Base-by-base conservation (phyloP, 2,797 vertebrate genomes). In the Helarctos malayanus region DNA sequence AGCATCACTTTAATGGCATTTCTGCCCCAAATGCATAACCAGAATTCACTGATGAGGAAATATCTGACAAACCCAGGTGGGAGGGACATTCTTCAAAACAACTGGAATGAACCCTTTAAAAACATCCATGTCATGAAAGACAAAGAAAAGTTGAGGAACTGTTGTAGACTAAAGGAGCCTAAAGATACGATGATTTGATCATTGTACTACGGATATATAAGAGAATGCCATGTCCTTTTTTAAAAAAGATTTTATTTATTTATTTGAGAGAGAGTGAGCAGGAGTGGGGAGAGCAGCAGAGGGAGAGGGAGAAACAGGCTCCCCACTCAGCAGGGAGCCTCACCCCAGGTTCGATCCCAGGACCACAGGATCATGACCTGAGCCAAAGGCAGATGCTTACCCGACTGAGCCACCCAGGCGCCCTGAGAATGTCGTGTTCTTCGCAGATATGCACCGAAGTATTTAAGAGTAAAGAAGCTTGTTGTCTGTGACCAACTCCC, bases 281-380 rank as follows among this genome's bases (percentile, higher is more conserved):
- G 59, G 12, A 61, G 27, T 61, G 59, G 59, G 29, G 27, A 61
- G 59, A 29, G 27, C 59, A 61, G 29, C 27, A 32, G 59, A 61
- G 27, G 61, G 29, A 65, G 61, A n/a, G 61, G 61, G 61, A 65
- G 61, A 8, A 57, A 21, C 56, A 57, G 15, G 14, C 14, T n/a
- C 21, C 56, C 21, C 9, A 4, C 8, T 11, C 8, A 57, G 18
- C 56, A 23, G 15, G 61, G 61, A 65, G 61, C 32, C 61, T 7
- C 1, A 65, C 14, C 7, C 0, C 0, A 7, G 15, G 61, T 32
- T 65, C 6, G 2, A 18, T 65, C 61, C 29, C 15, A n/a, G 61
- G 14, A n/a, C 15, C 61, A 14, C 6, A 6, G 61, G 61, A 65
- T 18, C 61, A 16, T 65, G 32, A 65, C 61, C 61, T n/a, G 61